Percentiles rank a stretch among this genome's conserved stretches.
These are phyloP conservation scores for Onychomys torridus DNA, from an alignment of 2,797 vertebrate species.

Conservation along the genomic window DNA sequence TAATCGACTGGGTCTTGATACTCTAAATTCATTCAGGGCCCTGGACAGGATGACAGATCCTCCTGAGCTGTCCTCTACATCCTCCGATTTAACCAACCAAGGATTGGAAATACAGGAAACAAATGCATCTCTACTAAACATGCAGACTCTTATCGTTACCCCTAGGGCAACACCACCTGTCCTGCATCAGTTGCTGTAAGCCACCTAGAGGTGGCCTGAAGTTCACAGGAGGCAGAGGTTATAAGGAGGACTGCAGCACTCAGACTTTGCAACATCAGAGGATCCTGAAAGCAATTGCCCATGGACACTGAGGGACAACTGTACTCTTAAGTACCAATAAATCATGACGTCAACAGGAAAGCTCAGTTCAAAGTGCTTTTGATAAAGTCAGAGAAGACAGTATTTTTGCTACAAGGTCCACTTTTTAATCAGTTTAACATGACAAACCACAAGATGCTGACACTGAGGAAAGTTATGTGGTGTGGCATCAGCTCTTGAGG, in stretches of 20 bases:
- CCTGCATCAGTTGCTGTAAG: not conserved
- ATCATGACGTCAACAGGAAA: not conserved
- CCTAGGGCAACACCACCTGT: not conserved
- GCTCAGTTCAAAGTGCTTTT: not conserved
- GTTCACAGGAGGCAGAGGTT: not conserved
- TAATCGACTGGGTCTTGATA: not conserved
- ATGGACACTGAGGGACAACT: not conserved
- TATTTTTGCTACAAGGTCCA: not conserved
- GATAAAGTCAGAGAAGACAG: not conserved
- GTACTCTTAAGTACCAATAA: not conserved
- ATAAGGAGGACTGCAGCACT: not conserved
- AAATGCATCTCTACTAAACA: not conserved
- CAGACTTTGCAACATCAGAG: not conserved
- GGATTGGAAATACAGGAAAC: not conserved
- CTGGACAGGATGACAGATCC: not conserved
- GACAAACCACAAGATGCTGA: not conserved
- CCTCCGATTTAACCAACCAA: not conserved
- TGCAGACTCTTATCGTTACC: not conserved
- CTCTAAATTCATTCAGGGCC: not conserved
- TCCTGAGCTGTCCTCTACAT: not conserved
- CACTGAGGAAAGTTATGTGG: fast-evolving
- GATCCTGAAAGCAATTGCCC: not conserved
- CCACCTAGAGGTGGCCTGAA: not conserved
- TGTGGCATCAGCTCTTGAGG: constrained; percentile 39
- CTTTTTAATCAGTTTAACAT: not conserved